A percentile compares a stretch with the other conserved stretches of the same genome.
phyloP scores from a whole-genome alignment of 2,888 invertebrate genomes.

The Ophion obscuratus region DNA sequence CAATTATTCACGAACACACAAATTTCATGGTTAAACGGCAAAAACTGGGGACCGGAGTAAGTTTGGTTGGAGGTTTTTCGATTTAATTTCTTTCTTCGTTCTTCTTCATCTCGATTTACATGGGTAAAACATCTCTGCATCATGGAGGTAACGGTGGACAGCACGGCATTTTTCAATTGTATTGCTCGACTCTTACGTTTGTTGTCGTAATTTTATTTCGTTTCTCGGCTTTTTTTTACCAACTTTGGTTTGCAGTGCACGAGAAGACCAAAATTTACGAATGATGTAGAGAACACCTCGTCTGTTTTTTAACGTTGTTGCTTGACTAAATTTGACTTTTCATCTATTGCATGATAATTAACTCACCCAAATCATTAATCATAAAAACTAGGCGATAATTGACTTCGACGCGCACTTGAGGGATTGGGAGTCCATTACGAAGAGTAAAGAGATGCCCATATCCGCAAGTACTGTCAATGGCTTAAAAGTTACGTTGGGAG shows the following conservation, averaged over 20 bases:
- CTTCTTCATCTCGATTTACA: not conserved
- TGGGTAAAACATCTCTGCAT: not conserved
- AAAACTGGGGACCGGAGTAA: not conserved
- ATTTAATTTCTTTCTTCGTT: not conserved
- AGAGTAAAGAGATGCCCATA: conserved; percentile 15
- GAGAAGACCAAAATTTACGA: not conserved
- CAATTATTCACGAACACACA: not conserved
- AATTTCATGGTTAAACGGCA: not conserved
- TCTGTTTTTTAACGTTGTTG: not conserved
- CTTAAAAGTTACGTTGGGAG: conserved; percentile 20
- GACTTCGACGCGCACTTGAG: conserved; percentile 23
- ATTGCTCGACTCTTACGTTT: not conserved
- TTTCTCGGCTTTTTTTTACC: not conserved
- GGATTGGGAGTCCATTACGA: conserved; percentile 13
- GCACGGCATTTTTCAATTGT: not conserved
- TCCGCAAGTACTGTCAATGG: conserved; percentile 5
- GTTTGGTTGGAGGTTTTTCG: not conserved
- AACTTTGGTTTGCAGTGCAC: not conserved
- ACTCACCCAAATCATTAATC: not conserved
- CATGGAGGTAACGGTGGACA: not conserved
- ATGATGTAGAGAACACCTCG: not conserved
- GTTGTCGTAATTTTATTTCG: not conserved
- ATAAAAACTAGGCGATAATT: conserved; percentile 17
- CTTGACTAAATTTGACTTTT: too few species aligned
- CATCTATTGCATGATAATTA: not conserved